Percentiles rank a stretch among this genome's conserved stretches.
phyloP scores from a whole-genome alignment of 1,140 invertebrate species.

The Archivesica marissinica region DNA sequence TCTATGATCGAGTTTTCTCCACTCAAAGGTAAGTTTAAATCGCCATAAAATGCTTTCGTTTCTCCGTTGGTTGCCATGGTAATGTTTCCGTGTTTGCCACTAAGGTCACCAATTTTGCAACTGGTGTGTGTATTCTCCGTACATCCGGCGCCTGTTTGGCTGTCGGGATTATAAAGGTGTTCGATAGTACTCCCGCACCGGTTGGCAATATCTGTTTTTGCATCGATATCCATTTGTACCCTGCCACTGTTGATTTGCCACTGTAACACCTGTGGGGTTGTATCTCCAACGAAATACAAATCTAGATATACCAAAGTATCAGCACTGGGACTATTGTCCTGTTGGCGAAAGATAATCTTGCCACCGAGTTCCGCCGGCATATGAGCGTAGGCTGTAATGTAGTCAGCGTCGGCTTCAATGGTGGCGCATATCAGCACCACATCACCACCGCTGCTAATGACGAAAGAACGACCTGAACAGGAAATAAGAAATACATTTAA shows the following conservation, averaged over 20 bases:
- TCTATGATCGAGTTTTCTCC: constrained; percentile 80
- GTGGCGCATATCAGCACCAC: constrained; percentile 63
- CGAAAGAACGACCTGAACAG: constrained; percentile 61
- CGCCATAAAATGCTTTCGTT: constrained; percentile 57
- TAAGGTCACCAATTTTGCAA: constrained; percentile 91
- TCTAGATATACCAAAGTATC: constrained; percentile 91
- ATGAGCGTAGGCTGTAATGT: constrained; percentile 92
- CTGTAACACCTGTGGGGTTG: not conserved
- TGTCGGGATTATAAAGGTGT: constrained; percentile 73
- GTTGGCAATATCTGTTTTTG: constrained; percentile 3
- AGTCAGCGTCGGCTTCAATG: constrained; percentile 76
- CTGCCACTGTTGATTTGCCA: constrained; percentile 62
- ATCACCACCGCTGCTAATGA: constrained; percentile 23
- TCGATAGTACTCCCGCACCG: constrained; percentile 63
- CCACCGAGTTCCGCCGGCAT: constrained; percentile 92
- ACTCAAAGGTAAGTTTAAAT: constrained; percentile 65
- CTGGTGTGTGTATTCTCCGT: constrained; percentile 75
- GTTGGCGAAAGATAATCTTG: constrained; percentile 89
- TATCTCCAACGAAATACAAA: constrained; percentile 83
- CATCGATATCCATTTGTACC: constrained; percentile 35
- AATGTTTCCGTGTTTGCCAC: constrained; percentile 89
- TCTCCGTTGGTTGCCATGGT: not conserved
- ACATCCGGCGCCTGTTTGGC: constrained; percentile 72
- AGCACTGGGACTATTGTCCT: constrained; percentile 80
- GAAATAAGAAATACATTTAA: not conserved